Conservation (phyloP, 1,140 invertebrate genomes). For the Ceratoteleas bidentatus region DNA sequence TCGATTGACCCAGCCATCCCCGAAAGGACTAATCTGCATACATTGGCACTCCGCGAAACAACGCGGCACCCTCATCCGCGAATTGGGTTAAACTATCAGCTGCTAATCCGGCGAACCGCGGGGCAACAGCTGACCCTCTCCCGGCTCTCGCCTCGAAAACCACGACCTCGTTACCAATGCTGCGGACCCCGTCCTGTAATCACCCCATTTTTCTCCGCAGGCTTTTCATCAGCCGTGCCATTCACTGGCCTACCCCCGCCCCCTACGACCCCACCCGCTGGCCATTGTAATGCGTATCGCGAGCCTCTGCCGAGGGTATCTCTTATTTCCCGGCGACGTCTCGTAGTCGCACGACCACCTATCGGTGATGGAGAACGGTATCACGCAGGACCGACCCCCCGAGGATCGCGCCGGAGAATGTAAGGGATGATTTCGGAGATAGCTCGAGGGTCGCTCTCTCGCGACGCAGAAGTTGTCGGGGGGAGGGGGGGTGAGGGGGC, state of each 20-base stretch:
- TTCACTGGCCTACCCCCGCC: slow-evolving; percentile 14
- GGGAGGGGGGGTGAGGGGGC: slow-evolving; percentile 41
- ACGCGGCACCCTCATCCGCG: not conserved
- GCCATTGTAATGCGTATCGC: slow-evolving; percentile 72
- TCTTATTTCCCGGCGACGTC: slow-evolving; percentile 77
- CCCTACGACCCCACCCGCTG: slow-evolving; percentile 17
- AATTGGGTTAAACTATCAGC: slow-evolving; percentile 24
- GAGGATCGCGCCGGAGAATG: slow-evolving; percentile 79
- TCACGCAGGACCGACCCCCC: slow-evolving; percentile 72
- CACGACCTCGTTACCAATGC: slow-evolving; percentile 21
- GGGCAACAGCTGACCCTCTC: not conserved
- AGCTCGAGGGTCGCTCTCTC: slow-evolving; percentile 78
- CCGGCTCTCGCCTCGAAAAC: too few species aligned
- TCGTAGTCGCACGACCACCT: slow-evolving; percentile 50
- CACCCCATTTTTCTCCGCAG: slow-evolving; percentile 50
- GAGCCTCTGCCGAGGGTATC: slow-evolving; percentile 66
- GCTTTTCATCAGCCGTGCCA: slow-evolving; percentile 39
- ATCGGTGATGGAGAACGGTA: slow-evolving; percentile 54
- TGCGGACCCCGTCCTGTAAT: slow-evolving; percentile 29
- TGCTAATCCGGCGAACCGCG: slow-evolving; percentile 1
- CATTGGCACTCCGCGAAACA: slow-evolving; percentile 24
- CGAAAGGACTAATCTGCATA: slow-evolving; percentile 28
- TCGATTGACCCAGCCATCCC: slow-evolving; percentile 18
- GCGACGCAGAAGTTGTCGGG: slow-evolving; percentile 72
- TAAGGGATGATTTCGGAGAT: slow-evolving; percentile 82